These are phyloP conservation scores for Ailuropoda melanoleuca DNA, from an alignment of 2,113 vertebrate species.

Conservation along the genomic window DNA sequence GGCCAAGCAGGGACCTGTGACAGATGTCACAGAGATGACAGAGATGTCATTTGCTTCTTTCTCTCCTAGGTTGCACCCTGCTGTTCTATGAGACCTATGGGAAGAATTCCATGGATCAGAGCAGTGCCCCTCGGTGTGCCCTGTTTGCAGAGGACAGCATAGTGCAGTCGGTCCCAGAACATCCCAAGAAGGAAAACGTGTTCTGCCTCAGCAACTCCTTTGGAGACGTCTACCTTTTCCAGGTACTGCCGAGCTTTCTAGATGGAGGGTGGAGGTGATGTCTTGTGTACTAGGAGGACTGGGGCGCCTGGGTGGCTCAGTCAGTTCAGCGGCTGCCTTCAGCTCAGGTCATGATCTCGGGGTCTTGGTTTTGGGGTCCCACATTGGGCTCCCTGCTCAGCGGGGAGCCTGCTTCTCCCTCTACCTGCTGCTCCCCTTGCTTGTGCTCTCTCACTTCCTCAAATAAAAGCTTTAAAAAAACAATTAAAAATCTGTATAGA, in stretches of 20 bases:
- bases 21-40: background rate
- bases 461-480: background rate
- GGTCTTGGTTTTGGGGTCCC: background rate
- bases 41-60: background rate
- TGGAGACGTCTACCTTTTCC: slow-evolving; percentile 96
- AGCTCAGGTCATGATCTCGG: background rate
- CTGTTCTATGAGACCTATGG: slow-evolving; percentile 96
- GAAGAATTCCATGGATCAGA: slow-evolving; percentile 91
- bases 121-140: slow-evolving; percentile 90
- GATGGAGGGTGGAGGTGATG: accelerated
- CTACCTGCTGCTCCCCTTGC: background rate
- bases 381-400: background rate
- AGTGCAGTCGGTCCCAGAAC: slow-evolving; percentile 96
- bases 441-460: background rate
- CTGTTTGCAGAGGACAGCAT: slow-evolving; percentile 95
- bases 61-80: slow-evolving; percentile 91
- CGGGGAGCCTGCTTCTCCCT: background rate
- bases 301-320: background rate
- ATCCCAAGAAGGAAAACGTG: slow-evolving; percentile 97
- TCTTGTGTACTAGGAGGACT: accelerated
- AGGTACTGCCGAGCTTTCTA: slow-evolving; percentile 84
- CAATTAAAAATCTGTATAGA: background rate
- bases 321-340: background rate
- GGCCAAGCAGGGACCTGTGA: no score
- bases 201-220: slow-evolving; percentile 98